phyloP scores from a whole-genome alignment of 2,888 invertebrate species.

The Dioctria rufipes region DNA sequence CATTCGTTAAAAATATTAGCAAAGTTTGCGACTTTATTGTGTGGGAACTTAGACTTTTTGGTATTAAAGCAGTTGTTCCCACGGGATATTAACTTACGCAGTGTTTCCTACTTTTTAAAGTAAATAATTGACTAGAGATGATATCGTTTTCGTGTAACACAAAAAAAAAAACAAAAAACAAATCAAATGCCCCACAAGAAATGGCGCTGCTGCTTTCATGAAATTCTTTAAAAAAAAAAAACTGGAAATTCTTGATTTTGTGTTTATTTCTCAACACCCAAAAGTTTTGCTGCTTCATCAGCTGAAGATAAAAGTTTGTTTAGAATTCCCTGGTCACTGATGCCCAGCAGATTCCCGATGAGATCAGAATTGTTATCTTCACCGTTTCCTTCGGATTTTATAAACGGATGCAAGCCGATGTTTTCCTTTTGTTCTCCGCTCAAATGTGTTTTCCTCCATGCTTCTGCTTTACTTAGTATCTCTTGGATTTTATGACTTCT shows the following conservation, averaged over 20 bases:
- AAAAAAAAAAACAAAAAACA: constrained; percentile 7
- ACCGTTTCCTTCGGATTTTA: constrained; percentile 49
- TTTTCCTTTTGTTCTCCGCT: constrained; percentile 67
- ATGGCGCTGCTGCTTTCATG: neutral
- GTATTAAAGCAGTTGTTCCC: constrained; percentile 3
- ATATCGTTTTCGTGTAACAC: constrained; percentile 28
- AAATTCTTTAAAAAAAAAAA: neutral
- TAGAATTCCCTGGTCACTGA: constrained; percentile 87
- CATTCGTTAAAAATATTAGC: constrained; percentile 34
- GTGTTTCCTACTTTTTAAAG: constrained; percentile 40
- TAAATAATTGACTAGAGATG: constrained; percentile 54
- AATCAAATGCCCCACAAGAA: neutral
- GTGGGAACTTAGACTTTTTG: constrained; percentile 19
- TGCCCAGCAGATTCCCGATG: constrained; percentile 91
- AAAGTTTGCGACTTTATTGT: constrained; percentile 36
- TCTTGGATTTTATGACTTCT: constrained; percentile 68
- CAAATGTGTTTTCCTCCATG: constrained; percentile 65
- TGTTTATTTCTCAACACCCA: constrained; percentile 82
- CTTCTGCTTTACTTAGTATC: constrained; percentile 66
- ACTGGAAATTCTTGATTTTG: neutral
- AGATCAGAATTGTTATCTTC: constrained; percentile 77
- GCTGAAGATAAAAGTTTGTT: constrained; percentile 88
- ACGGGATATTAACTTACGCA: constrained; percentile 37
- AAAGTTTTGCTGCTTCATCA: constrained; percentile 88
- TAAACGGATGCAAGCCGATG: constrained; percentile 61